Percentiles rank a stretch among this genome's conserved stretches.
These are phyloP conservation scores for Andrena praecox DNA, from an alignment of 2,888 invertebrate species.

Conservation along the genomic window DNA sequence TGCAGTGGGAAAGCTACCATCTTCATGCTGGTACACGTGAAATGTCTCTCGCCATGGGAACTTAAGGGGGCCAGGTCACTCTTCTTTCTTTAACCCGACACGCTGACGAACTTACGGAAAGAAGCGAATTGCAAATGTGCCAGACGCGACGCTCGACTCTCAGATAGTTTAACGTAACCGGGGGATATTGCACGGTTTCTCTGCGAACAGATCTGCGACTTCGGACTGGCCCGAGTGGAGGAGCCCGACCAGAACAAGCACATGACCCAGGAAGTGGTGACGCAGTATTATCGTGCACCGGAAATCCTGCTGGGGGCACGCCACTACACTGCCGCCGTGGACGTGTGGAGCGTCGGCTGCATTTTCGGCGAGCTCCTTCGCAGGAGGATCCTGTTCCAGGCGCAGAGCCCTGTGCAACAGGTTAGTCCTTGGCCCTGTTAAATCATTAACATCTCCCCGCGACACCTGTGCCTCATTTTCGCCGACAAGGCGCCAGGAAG, in stretches of 20 bases:
- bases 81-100: too few species aligned
- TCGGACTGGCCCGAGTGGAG: slow-evolving; percentile 98
- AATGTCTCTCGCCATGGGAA: too few species aligned
- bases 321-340: slow-evolving; percentile 98
- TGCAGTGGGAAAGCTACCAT: too few species aligned
- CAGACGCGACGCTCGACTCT: too few species aligned
- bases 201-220: slow-evolving; percentile 96
- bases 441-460: slow-evolving; percentile 10
- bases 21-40: too few species aligned
- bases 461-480: not conserved
- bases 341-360: slow-evolving; percentile 99
- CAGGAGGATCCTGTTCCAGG: slow-evolving; percentile 98
- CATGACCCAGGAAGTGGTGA: slow-evolving; percentile 99
- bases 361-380: slow-evolving; percentile 99
- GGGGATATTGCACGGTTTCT: not conserved
- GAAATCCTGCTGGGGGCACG: slow-evolving; percentile 99
- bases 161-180: too few species aligned
- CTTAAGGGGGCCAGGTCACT: too few species aligned
- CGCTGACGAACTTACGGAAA: too few species aligned
- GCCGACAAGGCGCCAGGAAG: not conserved
- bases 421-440: slow-evolving; percentile 83
- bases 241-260: slow-evolving; percentile 96
- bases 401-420: slow-evolving; percentile 98
- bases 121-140: too few species aligned
- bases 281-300: slow-evolving; percentile 99